Conservation (phyloP, 2,888 invertebrate species). For the Morpho deidamia region DNA sequence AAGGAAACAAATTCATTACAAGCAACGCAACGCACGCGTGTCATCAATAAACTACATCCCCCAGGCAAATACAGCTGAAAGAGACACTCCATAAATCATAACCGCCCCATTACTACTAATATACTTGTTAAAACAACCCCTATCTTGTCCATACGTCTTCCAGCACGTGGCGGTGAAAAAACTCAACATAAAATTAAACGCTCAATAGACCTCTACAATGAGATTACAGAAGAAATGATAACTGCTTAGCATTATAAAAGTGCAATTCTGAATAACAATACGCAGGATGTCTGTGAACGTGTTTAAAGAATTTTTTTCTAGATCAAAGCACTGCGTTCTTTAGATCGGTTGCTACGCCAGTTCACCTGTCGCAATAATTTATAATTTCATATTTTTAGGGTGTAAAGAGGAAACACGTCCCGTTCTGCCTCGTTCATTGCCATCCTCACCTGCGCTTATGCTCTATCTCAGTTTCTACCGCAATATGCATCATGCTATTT, state of each 20-base stretch:
- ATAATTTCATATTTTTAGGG: not conserved
- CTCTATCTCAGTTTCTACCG: too few relatives aligned
- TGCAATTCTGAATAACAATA: slow-evolving; percentile 48
- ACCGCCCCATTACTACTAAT: slow-evolving; percentile 70
- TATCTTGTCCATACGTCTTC: slow-evolving; percentile 65
- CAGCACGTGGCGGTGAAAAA: slow-evolving; percentile 55
- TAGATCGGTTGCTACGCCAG: slow-evolving; percentile 48
- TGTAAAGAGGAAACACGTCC: too few relatives aligned
- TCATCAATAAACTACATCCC: slow-evolving; percentile 67
- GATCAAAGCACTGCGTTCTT: slow-evolving; percentile 30
- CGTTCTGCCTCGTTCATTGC: not conserved
- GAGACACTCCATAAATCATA: slow-evolving; percentile 75
- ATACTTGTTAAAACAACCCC: slow-evolving; percentile 76
- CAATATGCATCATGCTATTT: too few relatives aligned
- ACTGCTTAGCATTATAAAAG: slow-evolving; percentile 70
- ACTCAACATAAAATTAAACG: slow-evolving; percentile 53
- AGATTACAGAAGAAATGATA: slow-evolving; percentile 54
- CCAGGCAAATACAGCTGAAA: slow-evolving; percentile 64
- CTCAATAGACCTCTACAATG: slow-evolving; percentile 43
- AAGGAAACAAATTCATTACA: slow-evolving; percentile 44
- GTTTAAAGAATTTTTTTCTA: slow-evolving; percentile 46
- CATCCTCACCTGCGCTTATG: not conserved
- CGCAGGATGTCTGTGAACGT: slow-evolving; percentile 57
- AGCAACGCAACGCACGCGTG: slow-evolving; percentile 52
- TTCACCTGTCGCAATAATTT: slow-evolving; percentile 49